Conservation (phyloP, 2,113 vertebrate genomes). For the Macaca mulatta region DNA sequence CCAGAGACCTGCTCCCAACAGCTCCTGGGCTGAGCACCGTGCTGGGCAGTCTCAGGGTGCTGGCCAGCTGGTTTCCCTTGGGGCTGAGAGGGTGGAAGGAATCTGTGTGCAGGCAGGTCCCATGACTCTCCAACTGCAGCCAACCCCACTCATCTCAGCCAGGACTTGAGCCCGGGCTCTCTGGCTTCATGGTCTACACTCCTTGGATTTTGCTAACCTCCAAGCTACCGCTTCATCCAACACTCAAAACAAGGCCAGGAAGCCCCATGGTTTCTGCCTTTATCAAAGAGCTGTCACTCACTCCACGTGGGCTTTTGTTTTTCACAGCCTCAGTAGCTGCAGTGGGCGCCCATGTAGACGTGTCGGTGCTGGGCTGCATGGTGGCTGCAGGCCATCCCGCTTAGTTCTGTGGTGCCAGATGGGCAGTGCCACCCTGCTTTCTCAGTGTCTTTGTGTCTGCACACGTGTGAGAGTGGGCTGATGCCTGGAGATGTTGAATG, state of each 20-base stretch:
- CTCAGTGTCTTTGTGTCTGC: neutral
- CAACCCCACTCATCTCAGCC: no score
- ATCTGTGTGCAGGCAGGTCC: fast-evolving
- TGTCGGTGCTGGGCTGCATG: fast-evolving
- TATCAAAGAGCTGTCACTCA: fast-evolving
- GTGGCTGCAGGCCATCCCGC: neutral
- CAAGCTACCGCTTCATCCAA: neutral
- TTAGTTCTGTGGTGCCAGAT: no score
- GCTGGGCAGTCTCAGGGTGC: no score
- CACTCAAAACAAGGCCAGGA: fast-evolving
- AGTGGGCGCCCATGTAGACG: fast-evolving
- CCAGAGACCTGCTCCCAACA: fast-evolving
- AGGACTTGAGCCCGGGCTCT: neutral
- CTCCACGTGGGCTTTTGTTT: neutral
- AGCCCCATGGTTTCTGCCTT: fast-evolving
- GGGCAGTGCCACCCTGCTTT: fast-evolving
- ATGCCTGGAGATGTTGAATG: no score
- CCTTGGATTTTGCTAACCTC: neutral
- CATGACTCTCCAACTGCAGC: fast-evolving
- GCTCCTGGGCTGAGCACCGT: neutral
- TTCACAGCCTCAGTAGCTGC: fast-evolving
- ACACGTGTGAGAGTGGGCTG: fast-evolving
- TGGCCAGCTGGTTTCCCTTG: neutral
- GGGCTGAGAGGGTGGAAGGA: neutral
- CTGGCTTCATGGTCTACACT: neutral